phyloP scores from a whole-genome alignment of 1,140 invertebrate species.

The Cydia amplana region DNA sequence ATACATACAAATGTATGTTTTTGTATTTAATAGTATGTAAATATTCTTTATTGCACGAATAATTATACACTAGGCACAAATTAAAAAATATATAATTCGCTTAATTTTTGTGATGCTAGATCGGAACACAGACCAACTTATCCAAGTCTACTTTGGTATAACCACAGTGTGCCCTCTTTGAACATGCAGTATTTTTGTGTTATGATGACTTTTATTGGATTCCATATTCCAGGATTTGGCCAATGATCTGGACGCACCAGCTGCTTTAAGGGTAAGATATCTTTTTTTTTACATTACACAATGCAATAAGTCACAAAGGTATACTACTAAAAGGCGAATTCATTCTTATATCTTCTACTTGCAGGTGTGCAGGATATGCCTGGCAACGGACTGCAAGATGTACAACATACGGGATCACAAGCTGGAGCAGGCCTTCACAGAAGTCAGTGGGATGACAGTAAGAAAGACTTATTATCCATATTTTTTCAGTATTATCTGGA shows the following conservation, averaged over 20 bases:
- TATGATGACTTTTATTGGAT: not conserved
- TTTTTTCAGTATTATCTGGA: not conserved
- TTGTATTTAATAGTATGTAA: no score
- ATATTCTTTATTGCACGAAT: no score
- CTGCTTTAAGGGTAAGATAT: slow-evolving; percentile 50
- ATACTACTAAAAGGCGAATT: no score
- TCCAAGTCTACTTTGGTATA: no score
- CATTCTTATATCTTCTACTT: slow-evolving; percentile 18
- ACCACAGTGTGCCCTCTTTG: not conserved
- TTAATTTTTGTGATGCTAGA: no score
- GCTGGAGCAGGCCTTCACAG: slow-evolving; percentile 45
- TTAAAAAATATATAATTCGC: no score
- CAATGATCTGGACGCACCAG: slow-evolving; percentile 52
- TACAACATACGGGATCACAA: slow-evolving; percentile 49
- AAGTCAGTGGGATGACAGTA: slow-evolving; percentile 50
- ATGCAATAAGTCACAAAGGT: no score
- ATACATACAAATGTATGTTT: no score
- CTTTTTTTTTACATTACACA: not conserved
- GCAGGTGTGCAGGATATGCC: slow-evolving; percentile 57
- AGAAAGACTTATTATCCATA: slow-evolving; percentile 32
- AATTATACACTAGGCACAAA: no score
- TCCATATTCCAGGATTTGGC: slow-evolving; percentile 40
- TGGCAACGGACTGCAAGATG: slow-evolving; percentile 48
- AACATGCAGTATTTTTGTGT: not conserved
- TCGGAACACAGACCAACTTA: no score